Base-by-base conservation (phyloP, 2,888 invertebrate genomes). In the Hecatera dysodea region DNA sequence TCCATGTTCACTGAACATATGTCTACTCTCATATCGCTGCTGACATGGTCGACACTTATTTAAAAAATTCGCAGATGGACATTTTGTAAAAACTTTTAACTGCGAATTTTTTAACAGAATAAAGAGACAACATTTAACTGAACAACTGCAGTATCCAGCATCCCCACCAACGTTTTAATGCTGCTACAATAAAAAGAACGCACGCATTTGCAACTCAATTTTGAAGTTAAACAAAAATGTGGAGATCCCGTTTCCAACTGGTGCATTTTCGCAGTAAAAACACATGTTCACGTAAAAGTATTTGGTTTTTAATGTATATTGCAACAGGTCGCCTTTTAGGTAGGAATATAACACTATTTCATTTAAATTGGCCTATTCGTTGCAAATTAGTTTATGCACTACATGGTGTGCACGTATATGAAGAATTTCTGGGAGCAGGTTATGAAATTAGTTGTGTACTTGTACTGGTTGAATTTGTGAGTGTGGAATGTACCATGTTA, bases 291-390 rank as follows among this genome's bases (percentile, higher is more conserved):
- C 53, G 46, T 15, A 70, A 75, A 67, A 48, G 22, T 11, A 27
- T 69, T 55, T 60, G 66, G 66, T 36, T 71, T 69, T 65, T 76
- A 70, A 81, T 71, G 39, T 62, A 12, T 36, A 62, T 44, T 65
- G 72, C 78, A 79, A 79, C 78, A 79, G 67, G 82, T 81, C 12
- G 72, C 50, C 24, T 17, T 56, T 62, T 67, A 53, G 63, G 53
- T 61, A 39, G 36, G 11, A 39, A 19, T 53, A 42, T 50, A 42
- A 27, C 48, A 46, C 22, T 76, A 52, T 81, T 76, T 76, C 57
- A 79, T 71, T 64, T 56, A 81, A 77, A 77, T 64, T 81, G 65
- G 19, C n/a, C 67, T 57, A 67, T 77, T 71, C 44, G 48, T 67
- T 67, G 64, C 2, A 76, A 78, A 71, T 71, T 9, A 50, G 42